These are phyloP conservation scores for Lates japonicus DNA, from an alignment of 2,797 vertebrate genomes.

Conservation along the genomic window DNA sequence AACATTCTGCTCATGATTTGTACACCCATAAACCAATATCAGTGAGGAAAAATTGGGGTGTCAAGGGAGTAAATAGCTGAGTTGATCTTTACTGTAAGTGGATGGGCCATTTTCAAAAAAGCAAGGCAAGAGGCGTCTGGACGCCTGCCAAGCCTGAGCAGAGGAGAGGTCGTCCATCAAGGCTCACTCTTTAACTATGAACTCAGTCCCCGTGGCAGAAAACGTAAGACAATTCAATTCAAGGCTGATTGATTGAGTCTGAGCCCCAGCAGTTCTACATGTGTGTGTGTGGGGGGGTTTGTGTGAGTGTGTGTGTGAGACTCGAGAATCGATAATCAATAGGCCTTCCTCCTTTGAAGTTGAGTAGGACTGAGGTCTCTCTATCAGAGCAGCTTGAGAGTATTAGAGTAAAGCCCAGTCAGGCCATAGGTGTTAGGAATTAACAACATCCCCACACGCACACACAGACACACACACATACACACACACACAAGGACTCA, in stretches of 20 bases:
- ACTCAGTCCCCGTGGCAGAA: constrained; percentile 66
- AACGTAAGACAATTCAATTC: constrained; percentile 69
- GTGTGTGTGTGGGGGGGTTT: constrained; percentile 7
- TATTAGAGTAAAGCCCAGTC: constrained; percentile 70
- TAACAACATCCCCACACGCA: constrained; percentile 19
- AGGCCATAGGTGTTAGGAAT: constrained; percentile 62
- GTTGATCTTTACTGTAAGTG: constrained; percentile 68
- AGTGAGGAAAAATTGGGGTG: constrained; percentile 32
- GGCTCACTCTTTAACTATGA: constrained; percentile 71
- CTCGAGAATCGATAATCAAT: constrained; percentile 80
- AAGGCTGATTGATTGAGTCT: constrained; percentile 76
- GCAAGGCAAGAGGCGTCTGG: constrained; percentile 45
- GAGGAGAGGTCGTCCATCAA: constrained; percentile 67
- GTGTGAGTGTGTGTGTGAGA: constrained; percentile 34
- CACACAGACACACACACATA: background rate
- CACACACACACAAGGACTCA: background rate
- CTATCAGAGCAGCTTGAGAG: constrained; percentile 66
- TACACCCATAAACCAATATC: constrained; percentile 53
- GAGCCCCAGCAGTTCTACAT: constrained; percentile 54
- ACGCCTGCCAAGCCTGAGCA: constrained; percentile 55
- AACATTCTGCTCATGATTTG: constrained; percentile 47
- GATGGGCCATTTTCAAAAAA: constrained; percentile 43
- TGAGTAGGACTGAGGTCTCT: constrained; percentile 57
- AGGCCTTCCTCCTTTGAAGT: constrained; percentile 50
- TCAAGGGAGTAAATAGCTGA: constrained; percentile 50